phyloP scores from a whole-genome alignment of 2,888 invertebrate genomes.

The Thecocarcelia acutangulata region DNA sequence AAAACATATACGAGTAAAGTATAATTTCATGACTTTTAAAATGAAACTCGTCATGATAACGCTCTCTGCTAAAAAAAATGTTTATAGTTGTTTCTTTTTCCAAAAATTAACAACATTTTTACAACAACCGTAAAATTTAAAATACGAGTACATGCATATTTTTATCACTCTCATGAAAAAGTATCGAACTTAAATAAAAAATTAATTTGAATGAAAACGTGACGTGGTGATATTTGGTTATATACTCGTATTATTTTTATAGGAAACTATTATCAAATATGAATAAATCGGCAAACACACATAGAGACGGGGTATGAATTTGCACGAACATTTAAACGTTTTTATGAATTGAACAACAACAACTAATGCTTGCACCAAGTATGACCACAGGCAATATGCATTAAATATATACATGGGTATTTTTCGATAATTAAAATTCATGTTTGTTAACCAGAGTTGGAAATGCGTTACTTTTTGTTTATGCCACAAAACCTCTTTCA shows the following conservation, averaged over 20 bases:
- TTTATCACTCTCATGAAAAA: slow-evolving; percentile 11
- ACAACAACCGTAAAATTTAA: slow-evolving; percentile 20
- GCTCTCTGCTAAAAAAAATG: no score
- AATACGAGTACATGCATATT: neutral
- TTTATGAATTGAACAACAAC: neutral
- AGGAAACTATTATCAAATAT: no score
- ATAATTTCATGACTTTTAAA: neutral
- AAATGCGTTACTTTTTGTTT: no score
- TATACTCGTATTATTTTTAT: neutral
- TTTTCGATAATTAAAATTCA: neutral
- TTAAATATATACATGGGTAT: no score
- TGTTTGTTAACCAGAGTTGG: no score
- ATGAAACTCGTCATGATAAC: neutral
- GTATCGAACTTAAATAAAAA: slow-evolving; percentile 19
- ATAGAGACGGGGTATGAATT: no score
- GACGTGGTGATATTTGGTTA: slow-evolving; percentile 48
- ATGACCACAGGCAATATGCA: no score
- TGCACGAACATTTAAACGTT: no score
- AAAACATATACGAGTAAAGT: no score
- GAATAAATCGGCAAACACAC: neutral
- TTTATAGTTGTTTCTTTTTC: no score
- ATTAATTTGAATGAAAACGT: slow-evolving; percentile 54
- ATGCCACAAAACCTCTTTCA: no score
- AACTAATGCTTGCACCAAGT: neutral
- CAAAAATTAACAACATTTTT: no score